Conservation (phyloP, 2,888 invertebrate species). For the Prosapia bicincta region DNA sequence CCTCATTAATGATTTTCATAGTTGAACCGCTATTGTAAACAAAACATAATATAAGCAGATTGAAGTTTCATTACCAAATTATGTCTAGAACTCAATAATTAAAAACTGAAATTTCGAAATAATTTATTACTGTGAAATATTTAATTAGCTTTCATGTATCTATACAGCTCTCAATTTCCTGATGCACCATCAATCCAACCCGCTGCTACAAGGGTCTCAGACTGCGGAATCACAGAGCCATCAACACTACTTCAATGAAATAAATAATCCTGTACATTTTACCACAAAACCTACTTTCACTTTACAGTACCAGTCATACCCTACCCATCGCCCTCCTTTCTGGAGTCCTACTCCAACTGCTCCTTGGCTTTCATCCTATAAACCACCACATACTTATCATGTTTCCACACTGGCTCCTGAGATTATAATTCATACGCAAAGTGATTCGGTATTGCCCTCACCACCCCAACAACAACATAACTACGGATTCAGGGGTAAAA, state of each 20-base stretch:
- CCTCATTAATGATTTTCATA: too few relatives aligned
- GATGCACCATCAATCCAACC: slow-evolving; percentile 34
- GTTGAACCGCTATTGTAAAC: too few relatives aligned
- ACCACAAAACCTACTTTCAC: slow-evolving; percentile 23
- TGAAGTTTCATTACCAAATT: too few relatives aligned
- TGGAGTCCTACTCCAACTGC: slow-evolving; percentile 34
- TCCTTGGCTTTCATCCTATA: slow-evolving; percentile 12
- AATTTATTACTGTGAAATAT: neutral
- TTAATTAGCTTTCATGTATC: neutral
- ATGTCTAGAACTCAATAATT: too few relatives aligned
- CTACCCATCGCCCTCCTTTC: slow-evolving; percentile 38
- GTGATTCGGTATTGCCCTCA: slow-evolving; percentile 30
- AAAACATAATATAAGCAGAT: too few relatives aligned
- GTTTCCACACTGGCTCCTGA: slow-evolving; percentile 13
- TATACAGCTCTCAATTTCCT: slow-evolving; percentile 37
- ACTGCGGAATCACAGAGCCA: slow-evolving; percentile 26
- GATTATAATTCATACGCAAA: neutral
- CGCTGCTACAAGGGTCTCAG: slow-evolving; percentile 10
- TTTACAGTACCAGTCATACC: slow-evolving; percentile 13
- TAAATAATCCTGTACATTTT: slow-evolving; percentile 3
- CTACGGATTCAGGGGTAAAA: slow-evolving; percentile 34
- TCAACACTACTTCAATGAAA: slow-evolving; percentile 27
- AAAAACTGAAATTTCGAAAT: too few relatives aligned
- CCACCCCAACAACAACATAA: slow-evolving; percentile 18
- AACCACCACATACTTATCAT: neutral